Evolutionary conservation across 2,888 invertebrate genomes (phyloP).

Genomic region (Taphrorychus bicolor): DNA sequence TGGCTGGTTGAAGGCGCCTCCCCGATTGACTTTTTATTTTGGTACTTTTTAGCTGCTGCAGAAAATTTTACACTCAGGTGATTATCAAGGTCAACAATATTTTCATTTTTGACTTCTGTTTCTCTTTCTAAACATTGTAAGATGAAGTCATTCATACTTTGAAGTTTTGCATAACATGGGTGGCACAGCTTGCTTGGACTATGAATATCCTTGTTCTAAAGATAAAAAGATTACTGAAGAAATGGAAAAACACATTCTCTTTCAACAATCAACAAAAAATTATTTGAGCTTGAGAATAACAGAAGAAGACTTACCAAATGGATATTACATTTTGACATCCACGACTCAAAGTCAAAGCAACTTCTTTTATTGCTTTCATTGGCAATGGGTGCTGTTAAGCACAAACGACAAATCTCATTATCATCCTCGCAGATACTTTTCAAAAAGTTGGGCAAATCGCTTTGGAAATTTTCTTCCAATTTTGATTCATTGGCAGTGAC

Average conservation of each 20-base stretch:
- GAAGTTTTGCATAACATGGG: background rate
- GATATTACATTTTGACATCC: constrained; percentile 18
- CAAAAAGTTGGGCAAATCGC: constrained; percentile 3
- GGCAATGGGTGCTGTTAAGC: constrained; percentile 7
- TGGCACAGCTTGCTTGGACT: background rate
- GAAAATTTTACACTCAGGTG: background rate
- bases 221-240: no score
- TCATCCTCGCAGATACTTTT: constrained; percentile 16
- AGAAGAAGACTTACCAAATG: no score
- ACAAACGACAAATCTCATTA: constrained; percentile 18
- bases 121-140: background rate
- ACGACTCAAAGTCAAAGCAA: background rate
- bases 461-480: constrained; percentile 5
- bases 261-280: no score
- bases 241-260: no score
- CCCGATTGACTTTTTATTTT: no score
- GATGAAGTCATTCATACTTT: background rate
- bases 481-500: constrained; percentile 20
- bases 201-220: background rate
- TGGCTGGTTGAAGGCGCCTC: background rate
- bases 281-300: no score
- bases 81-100: background rate
- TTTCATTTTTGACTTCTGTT: background rate
- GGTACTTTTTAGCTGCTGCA: background rate
- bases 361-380: background rate